These are phyloP conservation scores for Triplophysa siluroides DNA, from an alignment of 2,113 vertebrate genomes.

Conservation along the genomic window DNA sequence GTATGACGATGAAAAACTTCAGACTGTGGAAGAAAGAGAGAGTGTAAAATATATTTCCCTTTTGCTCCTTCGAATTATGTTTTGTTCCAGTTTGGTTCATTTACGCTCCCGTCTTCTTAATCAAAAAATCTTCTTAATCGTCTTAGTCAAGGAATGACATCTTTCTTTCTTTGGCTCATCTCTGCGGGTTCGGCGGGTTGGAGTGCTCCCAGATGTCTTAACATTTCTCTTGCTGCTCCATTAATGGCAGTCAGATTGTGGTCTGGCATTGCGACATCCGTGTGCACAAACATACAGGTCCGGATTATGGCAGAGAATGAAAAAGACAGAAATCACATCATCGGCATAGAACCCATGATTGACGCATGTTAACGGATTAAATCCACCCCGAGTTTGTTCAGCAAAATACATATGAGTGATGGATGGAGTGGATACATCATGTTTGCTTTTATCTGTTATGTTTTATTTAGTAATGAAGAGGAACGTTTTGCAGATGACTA, in stretches of 20 bases:
- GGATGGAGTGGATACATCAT: background rate
- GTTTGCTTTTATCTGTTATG: slow-evolving; percentile 4
- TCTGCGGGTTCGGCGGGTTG: slow-evolving; percentile 15
- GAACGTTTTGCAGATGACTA: slow-evolving; percentile 15
- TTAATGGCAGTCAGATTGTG: slow-evolving; percentile 42
- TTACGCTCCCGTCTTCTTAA: background rate
- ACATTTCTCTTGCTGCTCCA: slow-evolving; percentile 40
- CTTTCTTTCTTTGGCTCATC: slow-evolving; percentile 18
- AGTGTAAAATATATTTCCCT: background rate
- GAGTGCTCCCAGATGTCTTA: slow-evolving; percentile 19
- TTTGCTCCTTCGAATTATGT: background rate
- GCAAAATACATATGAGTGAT: background rate
- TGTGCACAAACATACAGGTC: slow-evolving; percentile 12
- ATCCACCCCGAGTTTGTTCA: background rate
- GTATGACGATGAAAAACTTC: no score
- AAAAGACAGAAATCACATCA: slow-evolving; percentile 11
- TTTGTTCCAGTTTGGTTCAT: slow-evolving; percentile 21
- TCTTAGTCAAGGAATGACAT: slow-evolving; percentile 7
- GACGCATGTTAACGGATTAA: background rate
- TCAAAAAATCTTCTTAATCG: background rate
- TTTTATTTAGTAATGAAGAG: background rate
- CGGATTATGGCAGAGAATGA: background rate
- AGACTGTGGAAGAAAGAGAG: no score
- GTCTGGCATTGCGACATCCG: slow-evolving; percentile 30
- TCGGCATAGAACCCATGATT: slow-evolving; percentile 8